Base-by-base conservation (phyloP, 2,888 invertebrate species). In the Elgonia sp. region DNA sequence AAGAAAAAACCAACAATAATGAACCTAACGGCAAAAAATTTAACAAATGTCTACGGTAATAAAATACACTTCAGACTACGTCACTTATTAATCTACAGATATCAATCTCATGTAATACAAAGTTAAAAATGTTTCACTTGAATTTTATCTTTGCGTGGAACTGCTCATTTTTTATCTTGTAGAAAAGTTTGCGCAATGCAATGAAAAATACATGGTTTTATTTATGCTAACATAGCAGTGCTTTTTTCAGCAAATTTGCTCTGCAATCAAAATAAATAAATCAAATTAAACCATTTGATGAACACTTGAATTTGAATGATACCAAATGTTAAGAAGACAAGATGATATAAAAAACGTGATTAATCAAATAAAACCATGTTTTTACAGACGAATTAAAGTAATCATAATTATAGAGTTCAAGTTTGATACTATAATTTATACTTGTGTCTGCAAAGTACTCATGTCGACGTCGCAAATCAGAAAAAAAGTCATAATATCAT, bases 31-130 rank as follows among this genome's bases (percentile, higher is more conserved):
- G 57, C 40, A 42, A 70, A 70, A 70, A 18, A 12, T 37, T 16
- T 69, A 75, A 62, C 57, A 75, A 75, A 75, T 75, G 46, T 60
- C 46, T 6, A 12, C 8, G 21, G 50, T 63, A 21, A 62, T 75
- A 62, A 75, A 67, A 20, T 18, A 67, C 42, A 79, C 60, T 60
- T 57, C 21, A 79, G 39, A 69, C 57, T 20, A 16, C 39, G 70
- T 60, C 50, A 80, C 29, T 80, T 69, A 80, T 46, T 80, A 69
- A 69, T 70, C 57, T 50, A 60, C 62, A 50, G 69, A 80, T 80
- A 80, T 20, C 50, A 62, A 70, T 80, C 46, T 76, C 7, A 20
- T 39, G 8, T 53, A 50, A 62, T 63, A 20, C 37, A 18, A 46
- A 16, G 21, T 73, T 73, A 29, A 75, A 70, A 62, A 63, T 46